phyloP scores from a whole-genome alignment of 2,888 invertebrate species.

The Dolichopus griseipennis region DNA sequence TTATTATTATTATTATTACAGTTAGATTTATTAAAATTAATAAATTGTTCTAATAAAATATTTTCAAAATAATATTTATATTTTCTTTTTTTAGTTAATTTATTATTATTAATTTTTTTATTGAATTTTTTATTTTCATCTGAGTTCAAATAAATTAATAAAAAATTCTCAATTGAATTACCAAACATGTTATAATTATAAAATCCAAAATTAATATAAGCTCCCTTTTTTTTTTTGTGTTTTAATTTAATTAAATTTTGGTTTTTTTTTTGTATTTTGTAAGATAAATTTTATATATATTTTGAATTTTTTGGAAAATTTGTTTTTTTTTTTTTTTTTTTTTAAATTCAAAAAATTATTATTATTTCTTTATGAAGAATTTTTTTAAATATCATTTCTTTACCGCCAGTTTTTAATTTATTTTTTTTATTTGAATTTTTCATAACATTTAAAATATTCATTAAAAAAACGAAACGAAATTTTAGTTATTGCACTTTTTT shows the following conservation, averaged over 20 bases:
- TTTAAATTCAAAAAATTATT: background rate
- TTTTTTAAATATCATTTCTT: background rate
- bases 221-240: background rate
- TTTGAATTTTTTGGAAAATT: too few relatives aligned
- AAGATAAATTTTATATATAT: too few relatives aligned
- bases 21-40: too few relatives aligned
- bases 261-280: too few relatives aligned
- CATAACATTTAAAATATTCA: background rate
- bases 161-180: background rate
- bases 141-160: constrained; percentile 1
- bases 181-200: constrained; percentile 6
- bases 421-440: background rate
- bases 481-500: background rate
- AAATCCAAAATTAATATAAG: background rate
- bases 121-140: background rate
- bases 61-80: background rate
- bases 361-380: background rate
- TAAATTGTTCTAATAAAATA: background rate
- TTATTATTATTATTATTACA: background rate
- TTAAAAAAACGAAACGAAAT: too few relatives aligned
- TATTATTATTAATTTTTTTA: background rate
- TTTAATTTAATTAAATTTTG: too few relatives aligned
- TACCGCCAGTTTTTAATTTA: background rate
- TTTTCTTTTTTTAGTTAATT: constrained; percentile 3
- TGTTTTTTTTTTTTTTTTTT: background rate